A percentile compares a stretch with the other conserved stretches of the same genome.
Evolutionary conservation across 2,113 vertebrate genomes (phyloP).

Genomic region (Malaclemys terrapin): DNA sequence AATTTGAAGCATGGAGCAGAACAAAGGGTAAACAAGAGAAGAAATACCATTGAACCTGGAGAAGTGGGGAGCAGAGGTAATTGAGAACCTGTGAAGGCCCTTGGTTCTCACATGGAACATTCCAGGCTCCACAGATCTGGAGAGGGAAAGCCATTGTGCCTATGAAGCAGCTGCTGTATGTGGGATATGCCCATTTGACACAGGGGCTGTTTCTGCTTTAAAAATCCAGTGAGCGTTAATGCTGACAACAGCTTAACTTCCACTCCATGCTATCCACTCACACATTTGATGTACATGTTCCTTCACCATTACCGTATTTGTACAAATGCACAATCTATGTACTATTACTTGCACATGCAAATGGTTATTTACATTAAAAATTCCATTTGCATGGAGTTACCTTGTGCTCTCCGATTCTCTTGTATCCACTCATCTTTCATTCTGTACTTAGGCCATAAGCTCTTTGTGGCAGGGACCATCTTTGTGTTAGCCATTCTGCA

Average conservation of each 20-base stretch:
- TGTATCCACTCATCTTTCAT: background rate
- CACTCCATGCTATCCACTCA: background rate
- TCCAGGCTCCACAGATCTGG: background rate
- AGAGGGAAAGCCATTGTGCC: accelerated
- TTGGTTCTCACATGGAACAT: background rate
- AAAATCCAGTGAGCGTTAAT: background rate
- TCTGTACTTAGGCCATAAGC: background rate
- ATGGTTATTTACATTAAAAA: background rate
- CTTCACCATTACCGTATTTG: accelerated
- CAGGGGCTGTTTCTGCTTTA: background rate
- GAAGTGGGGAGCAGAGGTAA: background rate
- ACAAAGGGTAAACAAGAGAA: background rate
- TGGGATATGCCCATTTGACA: background rate
- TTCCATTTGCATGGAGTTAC: background rate
- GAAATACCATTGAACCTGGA: background rate
- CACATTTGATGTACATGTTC: background rate
- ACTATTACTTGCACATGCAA: background rate
- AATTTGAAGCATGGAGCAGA: background rate
- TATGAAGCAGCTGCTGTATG: background rate
- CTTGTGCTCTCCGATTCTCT: background rate
- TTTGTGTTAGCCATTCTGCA: background rate
- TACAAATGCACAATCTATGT: background rate
- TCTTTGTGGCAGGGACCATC: slow-evolving; percentile 2
- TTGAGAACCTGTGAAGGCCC: background rate
- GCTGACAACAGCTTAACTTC: background rate